Evolutionary conservation across 2,888 invertebrate genomes (phyloP).

Genomic region (Oscheius sp.): DNA sequence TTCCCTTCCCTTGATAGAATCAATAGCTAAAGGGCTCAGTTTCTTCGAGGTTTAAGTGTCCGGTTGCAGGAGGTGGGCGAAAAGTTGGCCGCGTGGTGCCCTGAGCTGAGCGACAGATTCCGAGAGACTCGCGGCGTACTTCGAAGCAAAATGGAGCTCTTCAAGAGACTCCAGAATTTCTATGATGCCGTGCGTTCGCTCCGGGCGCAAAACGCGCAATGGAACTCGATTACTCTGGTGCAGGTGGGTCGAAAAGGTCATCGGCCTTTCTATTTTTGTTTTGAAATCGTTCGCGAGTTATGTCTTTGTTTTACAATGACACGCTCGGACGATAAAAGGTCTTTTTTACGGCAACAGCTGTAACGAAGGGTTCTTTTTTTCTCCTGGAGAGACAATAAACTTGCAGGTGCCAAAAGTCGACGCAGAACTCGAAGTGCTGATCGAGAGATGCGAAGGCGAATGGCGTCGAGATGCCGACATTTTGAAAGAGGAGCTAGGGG

Average conservation of each 20-base stretch:
- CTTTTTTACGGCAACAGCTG: too few relatives aligned
- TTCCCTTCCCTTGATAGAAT: too few relatives aligned
- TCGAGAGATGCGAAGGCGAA: conserved; percentile 56
- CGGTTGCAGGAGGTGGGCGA: conserved; percentile 56
- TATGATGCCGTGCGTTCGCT: conserved; percentile 59
- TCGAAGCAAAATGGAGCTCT: conserved; percentile 53
- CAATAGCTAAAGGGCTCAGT: background rate
- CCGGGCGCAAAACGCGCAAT: conserved; percentile 43
- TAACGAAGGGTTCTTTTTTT: background rate
- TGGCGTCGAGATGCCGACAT: conserved; percentile 55
- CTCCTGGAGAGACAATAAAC: background rate
- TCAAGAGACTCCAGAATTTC: conserved; percentile 62
- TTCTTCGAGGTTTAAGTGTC: conserved; percentile 21
- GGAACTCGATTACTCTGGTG: conserved; percentile 50
- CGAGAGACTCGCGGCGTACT: conserved; percentile 42
- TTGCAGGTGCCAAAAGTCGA: conserved; percentile 53
- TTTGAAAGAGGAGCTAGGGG: conserved; percentile 54
- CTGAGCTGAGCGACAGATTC: conserved; percentile 44
- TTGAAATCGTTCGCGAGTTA: background rate
- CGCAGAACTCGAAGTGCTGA: conserved; percentile 47
- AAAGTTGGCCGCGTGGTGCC: conserved; percentile 38
- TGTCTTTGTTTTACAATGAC: background rate
- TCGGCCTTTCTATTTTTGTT: conserved; percentile 3
- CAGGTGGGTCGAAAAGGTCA: conserved; percentile 37
- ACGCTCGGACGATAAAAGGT: too few relatives aligned